Evolutionary conservation across 2,797 vertebrate species (phyloP), one percentile per base, ranked within the genome.

Genomic region (Cyprinella venusta): DNA sequence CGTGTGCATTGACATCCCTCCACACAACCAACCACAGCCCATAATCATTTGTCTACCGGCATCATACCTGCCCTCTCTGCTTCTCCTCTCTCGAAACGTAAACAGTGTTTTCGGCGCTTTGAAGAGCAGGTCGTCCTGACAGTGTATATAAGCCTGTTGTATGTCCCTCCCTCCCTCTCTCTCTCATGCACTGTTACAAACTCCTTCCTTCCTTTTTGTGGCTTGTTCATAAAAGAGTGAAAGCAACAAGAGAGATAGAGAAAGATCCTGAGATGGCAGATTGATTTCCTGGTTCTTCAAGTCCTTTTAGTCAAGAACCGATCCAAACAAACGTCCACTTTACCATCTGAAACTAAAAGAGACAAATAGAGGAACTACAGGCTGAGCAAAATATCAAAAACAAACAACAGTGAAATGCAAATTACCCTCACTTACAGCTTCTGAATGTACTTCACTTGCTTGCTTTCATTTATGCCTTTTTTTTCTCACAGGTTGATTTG

Each of bases 211-310:
- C 93, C 95, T 92, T 94, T 93, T 92, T 91, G 90, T 89, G 86
- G 93, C 93, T 93, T 91, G 92, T 95, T 93, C 95, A 95, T 93
- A 95, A 95, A 96, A 94, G 91, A 96, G 95, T 96, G 96, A 93
- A 93, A 94, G 92, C 92, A 84, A 91, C 82, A 92, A 59, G 63
- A 83, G 26, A 36, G 52, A 21, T 4, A 70, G 74, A 77, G 38
- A 50, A 75, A 74, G 19, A 64, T 59, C 24, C 16, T 67, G 38
- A 85, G 42, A 63, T 36, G 63, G 48, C 50, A 59, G 24, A 63
- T 45, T 42, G 3, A 68, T 54, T n/a, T 82, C 13, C 50, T 15
- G 50, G 10, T 21, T 45, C 33, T 54, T 38, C 33, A 30, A 71
- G 13, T 13, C 9, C 7, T 5, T 64, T 36, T 56, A 2, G 8